phyloP scores from a whole-genome alignment of 2,113 vertebrate species.

The Hiodon alosoides region DNA sequence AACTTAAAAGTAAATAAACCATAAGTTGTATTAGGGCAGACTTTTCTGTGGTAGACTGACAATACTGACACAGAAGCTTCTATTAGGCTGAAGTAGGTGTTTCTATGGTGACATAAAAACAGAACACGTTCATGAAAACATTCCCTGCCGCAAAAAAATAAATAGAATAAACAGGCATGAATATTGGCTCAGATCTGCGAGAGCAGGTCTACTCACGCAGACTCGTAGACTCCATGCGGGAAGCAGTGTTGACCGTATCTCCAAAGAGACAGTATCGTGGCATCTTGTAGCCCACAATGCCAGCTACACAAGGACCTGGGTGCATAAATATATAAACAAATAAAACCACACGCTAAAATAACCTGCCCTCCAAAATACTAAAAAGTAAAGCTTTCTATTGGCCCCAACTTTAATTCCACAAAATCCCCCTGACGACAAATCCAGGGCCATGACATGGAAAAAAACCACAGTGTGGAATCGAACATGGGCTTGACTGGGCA shows the following conservation, averaged over 20 bases:
- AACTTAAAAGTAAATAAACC: no score
- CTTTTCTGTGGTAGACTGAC: neutral
- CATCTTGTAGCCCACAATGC: conserved; percentile 75
- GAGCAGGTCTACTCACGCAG: conserved; percentile 54
- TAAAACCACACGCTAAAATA: no score
- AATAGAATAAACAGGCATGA: neutral
- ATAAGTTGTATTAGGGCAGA: neutral
- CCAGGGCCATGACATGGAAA: no score
- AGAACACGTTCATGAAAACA: conserved; percentile 29
- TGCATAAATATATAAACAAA: neutral
- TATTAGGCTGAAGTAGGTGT: neutral
- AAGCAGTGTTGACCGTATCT: conserved; percentile 73
- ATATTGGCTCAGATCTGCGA: neutral
- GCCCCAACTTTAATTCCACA: no score
- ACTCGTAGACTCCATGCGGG: conserved; percentile 73
- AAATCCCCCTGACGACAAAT: no score
- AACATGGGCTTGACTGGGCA: no score
- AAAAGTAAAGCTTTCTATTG: no score
- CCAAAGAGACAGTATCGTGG: conserved; percentile 74
- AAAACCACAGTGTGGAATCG: no score
- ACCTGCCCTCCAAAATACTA: no score
- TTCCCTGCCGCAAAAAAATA: neutral
- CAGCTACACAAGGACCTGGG: conserved; percentile 69
- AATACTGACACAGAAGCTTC: neutral
- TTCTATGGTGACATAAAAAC: conserved; percentile 30